Conservation (phyloP, 92 coral and sea anemone species). For the Scolanthus callimorphus region DNA sequence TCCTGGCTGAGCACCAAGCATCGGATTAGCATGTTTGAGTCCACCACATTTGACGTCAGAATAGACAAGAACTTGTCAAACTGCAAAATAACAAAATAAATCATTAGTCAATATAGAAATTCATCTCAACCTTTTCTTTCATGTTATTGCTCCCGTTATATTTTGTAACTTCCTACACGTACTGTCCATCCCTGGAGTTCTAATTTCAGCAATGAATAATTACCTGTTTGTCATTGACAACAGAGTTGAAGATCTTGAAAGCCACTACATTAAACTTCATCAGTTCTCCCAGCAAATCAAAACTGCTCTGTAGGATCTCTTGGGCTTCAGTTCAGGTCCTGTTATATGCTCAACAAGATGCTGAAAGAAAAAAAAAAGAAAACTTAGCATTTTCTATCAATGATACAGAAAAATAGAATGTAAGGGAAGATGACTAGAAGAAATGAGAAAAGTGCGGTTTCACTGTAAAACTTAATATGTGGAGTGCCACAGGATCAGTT, state of each 20-base stretch:
- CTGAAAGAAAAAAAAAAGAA: constrained; percentile 24
- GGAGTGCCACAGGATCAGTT: too few relatives aligned
- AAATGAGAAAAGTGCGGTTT: too few relatives aligned
- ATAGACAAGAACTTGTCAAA: constrained; percentile 91
- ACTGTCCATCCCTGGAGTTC: too few relatives aligned
- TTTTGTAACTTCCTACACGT: too few relatives aligned
- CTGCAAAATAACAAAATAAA: too few relatives aligned
- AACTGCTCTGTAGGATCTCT: constrained; percentile 95
- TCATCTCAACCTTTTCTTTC: too few relatives aligned
- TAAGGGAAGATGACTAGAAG: too few relatives aligned
- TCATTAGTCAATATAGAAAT: too few relatives aligned
- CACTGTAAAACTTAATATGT: too few relatives aligned
- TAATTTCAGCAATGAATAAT: too few relatives aligned
- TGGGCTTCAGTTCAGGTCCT: constrained; percentile 80
- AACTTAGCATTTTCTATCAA: not conserved
- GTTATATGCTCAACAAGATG: constrained; percentile 95
- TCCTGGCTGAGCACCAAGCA: constrained; percentile 92
- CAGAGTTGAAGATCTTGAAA: constrained; percentile 86
- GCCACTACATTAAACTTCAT: constrained; percentile 96
- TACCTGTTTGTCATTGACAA: constrained; percentile 84
- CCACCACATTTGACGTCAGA: constrained; percentile 90
- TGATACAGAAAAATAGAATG: too few relatives aligned
- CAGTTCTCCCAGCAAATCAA: constrained; percentile 94
- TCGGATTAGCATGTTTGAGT: constrained; percentile 97
- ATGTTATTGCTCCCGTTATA: too few relatives aligned